Conservation (phyloP, 64 coral and sea anemone species). For the Porites australiensis region DNA sequence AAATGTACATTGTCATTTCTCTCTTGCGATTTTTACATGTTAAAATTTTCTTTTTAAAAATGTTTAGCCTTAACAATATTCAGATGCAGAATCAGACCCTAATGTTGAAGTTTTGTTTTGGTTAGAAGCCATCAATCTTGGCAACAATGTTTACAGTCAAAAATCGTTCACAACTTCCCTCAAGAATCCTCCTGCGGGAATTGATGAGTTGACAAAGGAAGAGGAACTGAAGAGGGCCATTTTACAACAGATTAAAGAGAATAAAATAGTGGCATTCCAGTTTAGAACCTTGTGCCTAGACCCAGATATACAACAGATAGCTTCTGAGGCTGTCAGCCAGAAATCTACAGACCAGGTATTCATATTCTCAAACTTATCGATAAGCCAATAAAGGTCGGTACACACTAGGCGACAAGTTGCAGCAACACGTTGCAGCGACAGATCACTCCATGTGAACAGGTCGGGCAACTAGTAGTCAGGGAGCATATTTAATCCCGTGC, state of each 20-base stretch:
- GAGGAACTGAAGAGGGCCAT: conserved; percentile 50
- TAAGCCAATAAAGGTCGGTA: too few species aligned
- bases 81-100: conserved; percentile 32
- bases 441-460: too few species aligned
- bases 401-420: too few species aligned
- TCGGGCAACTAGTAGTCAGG: too few species aligned
- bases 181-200: neutral
- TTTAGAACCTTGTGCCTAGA: conserved; percentile 65
- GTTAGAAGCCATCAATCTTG: conserved; percentile 81
- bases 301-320: conserved; percentile 53
- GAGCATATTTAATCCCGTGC: too few species aligned
- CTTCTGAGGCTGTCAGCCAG: conserved; percentile 45
- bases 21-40: too few species aligned
- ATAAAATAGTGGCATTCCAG: conserved; percentile 68
- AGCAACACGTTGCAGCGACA: too few species aligned
- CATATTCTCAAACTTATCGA: neutral
- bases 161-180: conserved; percentile 47
- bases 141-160: conserved; percentile 67
- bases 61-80: neutral
- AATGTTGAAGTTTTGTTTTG: conserved; percentile 88
- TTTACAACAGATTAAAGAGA: conserved; percentile 42
- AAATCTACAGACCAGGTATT: neutral
- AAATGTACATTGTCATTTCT: too few species aligned
- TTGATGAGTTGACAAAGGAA: neutral
- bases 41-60: neutral